These are phyloP conservation scores for Drosophila histrio DNA, from an alignment of 2,888 invertebrate species.

Conservation along the genomic window DNA sequence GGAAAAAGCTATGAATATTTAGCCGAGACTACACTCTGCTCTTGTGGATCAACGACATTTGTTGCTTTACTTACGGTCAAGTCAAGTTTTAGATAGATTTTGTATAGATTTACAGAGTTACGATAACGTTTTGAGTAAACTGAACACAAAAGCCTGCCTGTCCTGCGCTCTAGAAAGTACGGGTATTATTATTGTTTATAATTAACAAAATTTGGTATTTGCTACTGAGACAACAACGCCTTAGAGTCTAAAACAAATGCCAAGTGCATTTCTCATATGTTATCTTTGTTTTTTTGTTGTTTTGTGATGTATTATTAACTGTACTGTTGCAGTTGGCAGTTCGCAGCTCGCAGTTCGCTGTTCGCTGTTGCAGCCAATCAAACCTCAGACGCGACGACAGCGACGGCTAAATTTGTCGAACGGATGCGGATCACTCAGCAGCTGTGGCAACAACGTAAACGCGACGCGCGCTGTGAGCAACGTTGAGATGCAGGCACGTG, in stretches of 20 bases:
- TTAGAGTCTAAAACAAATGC: constrained; percentile 40
- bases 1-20: constrained; percentile 52
- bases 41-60: constrained; percentile 43
- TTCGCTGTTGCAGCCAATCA: constrained; percentile 58
- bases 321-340: neutral
- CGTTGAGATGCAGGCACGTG: constrained; percentile 78
- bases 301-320: neutral
- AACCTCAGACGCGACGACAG: constrained; percentile 56
- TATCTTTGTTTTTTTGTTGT: neutral
- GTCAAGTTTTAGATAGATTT: constrained; percentile 35
- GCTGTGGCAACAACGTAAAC: constrained; percentile 38
- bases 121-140: constrained; percentile 14
- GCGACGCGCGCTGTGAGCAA: constrained; percentile 60
- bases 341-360: constrained; percentile 2
- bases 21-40: constrained; percentile 12
- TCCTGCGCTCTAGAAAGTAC: constrained; percentile 58
- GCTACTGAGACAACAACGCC: constrained; percentile 50
- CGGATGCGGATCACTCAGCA: constrained; percentile 70
- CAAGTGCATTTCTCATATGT: constrained; percentile 37
- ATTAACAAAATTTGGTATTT: constrained; percentile 20
- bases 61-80: constrained; percentile 65
- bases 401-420: constrained; percentile 41
- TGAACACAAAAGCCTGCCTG: constrained; percentile 65
- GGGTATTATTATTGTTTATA: constrained; percentile 35
- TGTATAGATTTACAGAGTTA: constrained; percentile 6